Percentiles rank a stretch among this genome's conserved stretches.
Conservation (phyloP, 2,797 vertebrate species). For the Poeciliopsis turneri region DNA sequence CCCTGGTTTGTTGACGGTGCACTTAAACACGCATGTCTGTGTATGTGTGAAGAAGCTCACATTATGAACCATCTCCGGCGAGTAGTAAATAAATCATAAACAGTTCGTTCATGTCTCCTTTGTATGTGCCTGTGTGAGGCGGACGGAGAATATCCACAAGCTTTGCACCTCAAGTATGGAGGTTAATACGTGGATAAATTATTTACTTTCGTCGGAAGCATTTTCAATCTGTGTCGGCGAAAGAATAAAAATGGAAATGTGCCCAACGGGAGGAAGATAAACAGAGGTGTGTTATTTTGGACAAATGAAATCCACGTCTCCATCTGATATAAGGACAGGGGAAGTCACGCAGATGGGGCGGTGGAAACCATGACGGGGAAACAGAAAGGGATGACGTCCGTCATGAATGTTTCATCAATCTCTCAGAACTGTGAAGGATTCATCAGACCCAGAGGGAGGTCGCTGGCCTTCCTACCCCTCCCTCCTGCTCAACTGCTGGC, state of each 20-base stretch:
- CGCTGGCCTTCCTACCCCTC: slow-evolving; percentile 49
- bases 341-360: slow-evolving; percentile 23
- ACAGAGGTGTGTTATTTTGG: slow-evolving; percentile 52
- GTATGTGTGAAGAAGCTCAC: slow-evolving; percentile 27
- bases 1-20: slow-evolving; percentile 87
- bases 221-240: slow-evolving; percentile 51
- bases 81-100: slow-evolving; percentile 87
- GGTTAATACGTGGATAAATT: slow-evolving; percentile 80
- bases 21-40: slow-evolving; percentile 75
- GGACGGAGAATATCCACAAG: background rate
- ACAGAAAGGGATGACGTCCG: slow-evolving; percentile 51
- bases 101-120: slow-evolving; percentile 59
- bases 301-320: slow-evolving; percentile 30
- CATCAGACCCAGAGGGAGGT: slow-evolving; percentile 61
- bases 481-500: slow-evolving; percentile 35
- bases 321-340: slow-evolving; percentile 25
- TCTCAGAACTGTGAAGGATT: slow-evolving; percentile 69
- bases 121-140: slow-evolving; percentile 12
- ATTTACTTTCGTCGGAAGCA: slow-evolving; percentile 63
- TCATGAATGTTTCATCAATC: slow-evolving; percentile 75
- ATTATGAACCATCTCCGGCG: slow-evolving; percentile 48
- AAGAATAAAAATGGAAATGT: slow-evolving; percentile 24
- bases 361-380: slow-evolving; percentile 40
- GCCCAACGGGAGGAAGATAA: slow-evolving; percentile 28
- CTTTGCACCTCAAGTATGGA: slow-evolving; percentile 66